Conservation (phyloP, 2,113 vertebrate species). For the Pyrgilauda ruficollis region DNA sequence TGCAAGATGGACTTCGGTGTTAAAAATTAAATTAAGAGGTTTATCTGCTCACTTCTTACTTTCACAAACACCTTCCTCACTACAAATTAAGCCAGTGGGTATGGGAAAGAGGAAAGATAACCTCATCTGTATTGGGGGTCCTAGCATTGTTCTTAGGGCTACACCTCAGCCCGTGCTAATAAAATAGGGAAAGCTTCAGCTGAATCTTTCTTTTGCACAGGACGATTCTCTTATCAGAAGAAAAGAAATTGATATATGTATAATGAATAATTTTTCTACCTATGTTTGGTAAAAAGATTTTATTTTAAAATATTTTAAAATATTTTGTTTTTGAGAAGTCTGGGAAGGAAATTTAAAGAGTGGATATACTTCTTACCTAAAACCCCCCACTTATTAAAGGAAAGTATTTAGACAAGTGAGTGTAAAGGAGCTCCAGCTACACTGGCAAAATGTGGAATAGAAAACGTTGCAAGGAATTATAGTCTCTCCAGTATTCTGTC, state of each 20-base stretch:
- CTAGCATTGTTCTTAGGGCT: neutral
- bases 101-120: neutral
- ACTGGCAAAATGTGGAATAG: neutral
- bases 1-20: neutral
- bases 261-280: neutral
- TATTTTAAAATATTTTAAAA: neutral
- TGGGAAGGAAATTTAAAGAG: neutral
- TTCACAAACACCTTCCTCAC: neutral
- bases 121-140: neutral
- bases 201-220: neutral
- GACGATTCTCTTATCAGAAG: neutral
- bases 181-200: neutral
- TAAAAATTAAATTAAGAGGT: neutral
- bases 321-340: neutral
- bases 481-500: neutral
- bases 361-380: neutral
- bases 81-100: neutral
- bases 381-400: neutral
- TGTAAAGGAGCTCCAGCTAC: neutral
- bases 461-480: neutral
- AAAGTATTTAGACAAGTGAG: neutral
- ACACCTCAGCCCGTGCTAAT: neutral
- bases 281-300: neutral
- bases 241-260: neutral
- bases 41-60: neutral